Evolutionary conservation across 30 jellyfish, hydroid and myxozoan genomes (phyloP).

Genomic region (Chironex yamaguchii): DNA sequence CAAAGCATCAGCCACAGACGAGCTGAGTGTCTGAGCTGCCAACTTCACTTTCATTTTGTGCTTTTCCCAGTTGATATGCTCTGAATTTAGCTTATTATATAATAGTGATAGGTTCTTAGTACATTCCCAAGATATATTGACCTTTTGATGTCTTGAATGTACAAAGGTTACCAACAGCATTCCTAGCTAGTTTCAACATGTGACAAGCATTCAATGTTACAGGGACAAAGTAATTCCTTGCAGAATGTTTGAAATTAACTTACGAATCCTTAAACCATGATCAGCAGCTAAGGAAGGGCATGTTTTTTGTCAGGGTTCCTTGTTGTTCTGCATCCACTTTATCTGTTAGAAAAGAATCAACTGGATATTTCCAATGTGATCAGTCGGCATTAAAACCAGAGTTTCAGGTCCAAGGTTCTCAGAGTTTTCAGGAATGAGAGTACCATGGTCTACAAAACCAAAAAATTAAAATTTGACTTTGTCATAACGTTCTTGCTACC

Average conservation of each 20-base stretch:
- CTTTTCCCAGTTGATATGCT: slow-evolving; percentile 35
- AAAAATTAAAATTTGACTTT: background rate
- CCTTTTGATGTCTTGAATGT: background rate
- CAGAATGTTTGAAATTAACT: slow-evolving; percentile 23
- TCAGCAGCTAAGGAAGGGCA: slow-evolving; percentile 37
- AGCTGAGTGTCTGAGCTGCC: slow-evolving; percentile 51
- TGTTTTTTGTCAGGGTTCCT: slow-evolving; percentile 9
- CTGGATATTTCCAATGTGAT: slow-evolving; percentile 46
- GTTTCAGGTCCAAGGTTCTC: slow-evolving; percentile 24
- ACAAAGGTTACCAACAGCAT: slow-evolving; percentile 37
- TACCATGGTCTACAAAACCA: slow-evolving; percentile 51
- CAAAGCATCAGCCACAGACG: slow-evolving; percentile 52
- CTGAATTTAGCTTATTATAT: slow-evolving; percentile 11
- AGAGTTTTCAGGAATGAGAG: background rate
- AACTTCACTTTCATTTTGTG: slow-evolving; percentile 40
- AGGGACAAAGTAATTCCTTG: slow-evolving; percentile 27
- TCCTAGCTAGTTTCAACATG: slow-evolving; percentile 56
- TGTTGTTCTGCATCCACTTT: slow-evolving; percentile 29
- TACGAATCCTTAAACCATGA: slow-evolving; percentile 31
- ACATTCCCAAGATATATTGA: slow-evolving; percentile 10
- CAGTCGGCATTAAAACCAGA: slow-evolving; percentile 36
- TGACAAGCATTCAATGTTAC: slow-evolving; percentile 49
- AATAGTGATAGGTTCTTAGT: background rate
- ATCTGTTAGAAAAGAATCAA: slow-evolving; percentile 33
- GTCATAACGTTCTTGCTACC: slow-evolving; percentile 44